Conservation (phyloP, 2,888 invertebrate genomes). For the Drosophila longiperda region DNA sequence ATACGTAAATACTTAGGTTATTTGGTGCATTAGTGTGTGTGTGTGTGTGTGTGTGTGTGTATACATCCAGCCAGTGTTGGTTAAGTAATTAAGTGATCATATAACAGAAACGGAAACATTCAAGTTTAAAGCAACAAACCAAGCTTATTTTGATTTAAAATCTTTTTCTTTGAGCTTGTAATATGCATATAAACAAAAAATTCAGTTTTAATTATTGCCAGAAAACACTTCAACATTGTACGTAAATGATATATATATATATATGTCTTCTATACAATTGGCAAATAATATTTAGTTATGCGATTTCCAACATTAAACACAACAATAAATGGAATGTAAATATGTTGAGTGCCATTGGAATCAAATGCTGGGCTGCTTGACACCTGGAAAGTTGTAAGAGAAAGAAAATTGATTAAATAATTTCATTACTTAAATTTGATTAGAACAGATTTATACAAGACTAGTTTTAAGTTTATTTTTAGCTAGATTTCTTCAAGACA, state of each 20-base stretch:
- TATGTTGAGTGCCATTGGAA: slow-evolving; percentile 23
- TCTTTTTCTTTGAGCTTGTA: slow-evolving; percentile 16
- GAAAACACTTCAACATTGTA: slow-evolving; percentile 30
- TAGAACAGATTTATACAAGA: no score
- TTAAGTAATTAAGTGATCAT: slow-evolving; percentile 36
- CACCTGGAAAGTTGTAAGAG: slow-evolving; percentile 12
- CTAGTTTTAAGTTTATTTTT: background rate
- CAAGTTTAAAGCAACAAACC: slow-evolving; percentile 34
- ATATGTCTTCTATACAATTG: slow-evolving; percentile 42
- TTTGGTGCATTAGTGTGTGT: slow-evolving; percentile 57
- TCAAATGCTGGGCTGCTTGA: slow-evolving; percentile 25
- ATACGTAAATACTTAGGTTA: slow-evolving; percentile 50
- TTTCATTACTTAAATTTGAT: background rate
- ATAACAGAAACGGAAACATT: slow-evolving; percentile 30
- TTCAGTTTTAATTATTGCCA: slow-evolving; percentile 33
- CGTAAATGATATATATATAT: slow-evolving; percentile 28
- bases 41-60: slow-evolving; percentile 57
- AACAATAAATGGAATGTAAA: slow-evolving; percentile 64
- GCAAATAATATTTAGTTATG: slow-evolving; percentile 50
- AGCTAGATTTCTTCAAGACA: background rate
- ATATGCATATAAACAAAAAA: slow-evolving; percentile 22
- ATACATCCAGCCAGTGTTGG: slow-evolving; percentile 50
- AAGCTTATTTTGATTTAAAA: slow-evolving; percentile 35
- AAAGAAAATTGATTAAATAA: background rate
- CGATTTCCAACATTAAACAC: slow-evolving; percentile 65